Conservation (phyloP, 2,797 vertebrate species). For the Sciurus vulgaris region DNA sequence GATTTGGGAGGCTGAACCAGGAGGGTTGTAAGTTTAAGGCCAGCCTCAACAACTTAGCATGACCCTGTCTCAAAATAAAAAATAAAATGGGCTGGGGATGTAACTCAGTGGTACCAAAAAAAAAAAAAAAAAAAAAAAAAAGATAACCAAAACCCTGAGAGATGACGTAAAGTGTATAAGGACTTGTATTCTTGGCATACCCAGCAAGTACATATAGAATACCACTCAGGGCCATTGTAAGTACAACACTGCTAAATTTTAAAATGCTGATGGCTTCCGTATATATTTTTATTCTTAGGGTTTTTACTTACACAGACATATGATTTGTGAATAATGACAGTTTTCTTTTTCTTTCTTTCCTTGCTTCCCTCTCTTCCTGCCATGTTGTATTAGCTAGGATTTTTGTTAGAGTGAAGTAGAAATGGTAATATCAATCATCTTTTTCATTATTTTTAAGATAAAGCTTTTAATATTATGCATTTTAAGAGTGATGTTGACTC, state of each 20-base stretch:
- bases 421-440: neutral
- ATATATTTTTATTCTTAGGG: neutral
- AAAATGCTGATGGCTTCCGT: neutral
- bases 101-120: neutral
- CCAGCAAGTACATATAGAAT: too few species aligned
- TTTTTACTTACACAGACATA: neutral
- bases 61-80: neutral
- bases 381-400: neutral
- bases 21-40: neutral
- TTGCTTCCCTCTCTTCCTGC: neutral
- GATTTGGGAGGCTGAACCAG: neutral
- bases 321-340: neutral
- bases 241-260: neutral
- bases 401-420: neutral
- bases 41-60: neutral
- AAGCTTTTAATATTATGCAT: neutral
- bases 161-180: too few species aligned
- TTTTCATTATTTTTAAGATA: neutral
- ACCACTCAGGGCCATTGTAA: too few species aligned
- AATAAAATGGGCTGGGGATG: neutral
- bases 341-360: neutral
- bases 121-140: too few species aligned
- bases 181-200: too few species aligned
- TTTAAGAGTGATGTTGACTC: neutral
- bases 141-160: too few species aligned